Evolutionary conservation across 1,140 invertebrate genomes (phyloP), one percentile per base, ranked within the genome.

Genomic region (Orius laevigatus): DNA sequence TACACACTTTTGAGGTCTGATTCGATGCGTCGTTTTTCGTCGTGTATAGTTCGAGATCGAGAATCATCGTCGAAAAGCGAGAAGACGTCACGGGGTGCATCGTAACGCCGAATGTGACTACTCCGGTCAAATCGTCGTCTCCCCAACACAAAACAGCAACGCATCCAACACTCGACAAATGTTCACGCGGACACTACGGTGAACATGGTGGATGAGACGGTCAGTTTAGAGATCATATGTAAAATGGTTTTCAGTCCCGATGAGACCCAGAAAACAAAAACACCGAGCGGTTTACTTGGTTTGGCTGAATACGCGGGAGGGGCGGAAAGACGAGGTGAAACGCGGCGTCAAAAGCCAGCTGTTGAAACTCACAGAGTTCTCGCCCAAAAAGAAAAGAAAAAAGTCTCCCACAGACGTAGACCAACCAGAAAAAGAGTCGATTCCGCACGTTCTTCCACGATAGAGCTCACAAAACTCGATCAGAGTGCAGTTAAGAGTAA

Each of bases 41-140:
- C 77, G 32, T 41, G 19, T 18, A n/a, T n/a, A 82, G 79, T 1
- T 78, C 77, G 1, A 84, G 84, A 62, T 88, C 81, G 58, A 76
- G 78, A 36, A 91, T 91, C 53, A 69, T 83, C 4, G 79, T 90
- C 25, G 86, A 90, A 62, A 77, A 79, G 56, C 71, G 81, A 18
- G 77, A 86, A 55, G 78, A 82, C 54, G 72, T 81, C 16, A n/a
- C n/a, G n/a, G n/a, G n/a, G n/a, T n/a, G n/a, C n/a, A 72, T 81
- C 20, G 59, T 58, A 5, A 69, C 71, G 32, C 76, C 75, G 8
- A 79, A 79, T 57, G 73, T 78, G 15, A 74, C 69, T 55, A 46
- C 49, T 5, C 69, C 72, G 43, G 66, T 67, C 43, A 61, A 68
- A n/a, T 42, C 40, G 16, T 12, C 46, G 32, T 25, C 25, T n/a